Conservation (phyloP, 2,888 invertebrate genomes). For the Conus canariensis region DNA sequence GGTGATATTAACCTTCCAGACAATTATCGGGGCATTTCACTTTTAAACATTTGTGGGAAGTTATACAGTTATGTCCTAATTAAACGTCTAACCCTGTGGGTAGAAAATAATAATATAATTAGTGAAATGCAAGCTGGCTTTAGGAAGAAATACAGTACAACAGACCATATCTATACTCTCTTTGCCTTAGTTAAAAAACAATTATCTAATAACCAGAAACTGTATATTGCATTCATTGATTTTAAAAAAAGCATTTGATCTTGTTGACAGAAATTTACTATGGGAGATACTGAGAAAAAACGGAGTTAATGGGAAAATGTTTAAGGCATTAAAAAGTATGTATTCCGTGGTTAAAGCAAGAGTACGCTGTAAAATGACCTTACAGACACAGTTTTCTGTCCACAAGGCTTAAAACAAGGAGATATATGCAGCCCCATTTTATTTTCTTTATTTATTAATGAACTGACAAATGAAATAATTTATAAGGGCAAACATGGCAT, state of each 20-base stretch:
- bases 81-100: background rate
- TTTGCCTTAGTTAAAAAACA: background rate
- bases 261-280: background rate
- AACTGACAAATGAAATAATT: too few relatives aligned
- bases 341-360: too few relatives aligned
- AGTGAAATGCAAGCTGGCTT: too few relatives aligned
- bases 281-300: background rate
- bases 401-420: too few relatives aligned
- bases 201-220: background rate
- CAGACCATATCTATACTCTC: conserved; percentile 6
- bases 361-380: too few relatives aligned
- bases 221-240: background rate
- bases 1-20: background rate
- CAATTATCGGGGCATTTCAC: conserved; percentile 1
- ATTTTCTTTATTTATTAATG: too few relatives aligned
- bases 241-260: conserved; percentile 13
- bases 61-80: background rate
- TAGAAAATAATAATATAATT: background rate
- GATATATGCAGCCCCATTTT: too few relatives aligned
- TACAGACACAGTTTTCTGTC: too few relatives aligned
- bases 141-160: too few relatives aligned
- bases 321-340: too few relatives aligned
- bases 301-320: background rate
- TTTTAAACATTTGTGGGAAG: background rate
- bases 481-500: too few relatives aligned